Base-by-base conservation (phyloP, 2,113 vertebrate species). In the Rhinolophus ferrumequinum region DNA sequence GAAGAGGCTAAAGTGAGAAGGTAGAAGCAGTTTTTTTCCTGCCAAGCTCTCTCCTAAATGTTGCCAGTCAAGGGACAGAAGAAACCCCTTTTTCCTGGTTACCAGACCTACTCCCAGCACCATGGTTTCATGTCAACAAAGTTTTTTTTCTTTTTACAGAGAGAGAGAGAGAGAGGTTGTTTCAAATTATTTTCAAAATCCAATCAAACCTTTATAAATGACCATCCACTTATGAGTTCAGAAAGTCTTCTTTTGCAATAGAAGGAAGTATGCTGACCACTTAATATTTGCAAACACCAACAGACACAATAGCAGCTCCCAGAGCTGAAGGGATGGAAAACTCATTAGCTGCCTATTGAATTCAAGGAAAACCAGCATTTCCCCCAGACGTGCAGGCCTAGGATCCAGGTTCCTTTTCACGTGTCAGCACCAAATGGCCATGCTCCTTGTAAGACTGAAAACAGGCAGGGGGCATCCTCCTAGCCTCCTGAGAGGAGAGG, bases 331-430 rank as follows among this genome's bases (percentile, higher is more conserved):
- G 64, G 22, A 73, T 47, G 56, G 92, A 62, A 96, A 93, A 96
- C 77, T 91, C 89, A 69, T 96, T 82, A 96, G 86, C 33, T 73
- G 38, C 81, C 89, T 93, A 35, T 75, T 97, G 86, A 97, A 97
- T 81, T 84, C 86, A 88, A 73, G 70, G 69, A 75, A 93, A 77
- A 87, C 44, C 6, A 0, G 26, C 24, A 96, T 35, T 56, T 69
- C 91, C 88, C 79, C 50, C 89, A 88, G 92, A 76, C 58, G 77
- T 33, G 10, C 41, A 38, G 62, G 69, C 62, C 41, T 5, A 50
- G 22, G 16, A 22, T 19, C 28, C 28, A 15, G 56, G 41, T 62
- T 95, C 56, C 75, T 56, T 93, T 93, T 54, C 83, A 80, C 21
- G 19, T 58, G 21, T 79, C 9, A 3, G 88, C 60, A n/a, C 69